phyloP scores from a whole-genome alignment of 2,113 vertebrate genomes.

The Halcyon malimbica region DNA sequence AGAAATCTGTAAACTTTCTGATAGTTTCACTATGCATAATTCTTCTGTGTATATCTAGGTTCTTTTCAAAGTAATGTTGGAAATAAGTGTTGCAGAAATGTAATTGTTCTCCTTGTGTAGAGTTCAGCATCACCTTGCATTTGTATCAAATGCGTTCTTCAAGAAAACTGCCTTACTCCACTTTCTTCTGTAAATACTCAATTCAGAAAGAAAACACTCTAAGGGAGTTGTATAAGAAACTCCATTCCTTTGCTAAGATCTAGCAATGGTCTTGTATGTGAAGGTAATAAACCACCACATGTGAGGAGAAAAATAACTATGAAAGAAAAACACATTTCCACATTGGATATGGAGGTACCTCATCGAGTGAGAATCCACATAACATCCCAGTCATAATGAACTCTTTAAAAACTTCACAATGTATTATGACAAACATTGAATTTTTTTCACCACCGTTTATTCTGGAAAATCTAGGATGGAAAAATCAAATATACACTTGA shows the following conservation, averaged over 20 bases:
- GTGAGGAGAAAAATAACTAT: not conserved
- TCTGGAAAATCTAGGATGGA: not conserved
- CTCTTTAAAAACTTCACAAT: not conserved
- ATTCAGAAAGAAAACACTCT: not conserved
- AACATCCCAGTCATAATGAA: not conserved
- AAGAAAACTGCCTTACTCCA: not conserved
- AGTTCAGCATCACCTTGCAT: not conserved
- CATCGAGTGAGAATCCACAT: not conserved
- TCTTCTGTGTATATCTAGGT: not conserved
- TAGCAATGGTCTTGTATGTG: not conserved
- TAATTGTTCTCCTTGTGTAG: not conserved
- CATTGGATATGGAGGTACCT: not conserved
- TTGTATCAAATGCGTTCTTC: not conserved
- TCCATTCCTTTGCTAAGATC: not conserved
- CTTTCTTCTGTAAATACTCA: not conserved
- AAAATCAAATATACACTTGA: not conserved
- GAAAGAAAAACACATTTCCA: not conserved
- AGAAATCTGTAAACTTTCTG: not conserved
- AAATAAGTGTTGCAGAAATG: not conserved
- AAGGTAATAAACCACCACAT: not conserved
- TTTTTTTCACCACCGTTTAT: not conserved
- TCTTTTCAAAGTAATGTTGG: not conserved
- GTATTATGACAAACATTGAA: not conserved
- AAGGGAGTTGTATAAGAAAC: not conserved
- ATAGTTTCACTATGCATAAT: not conserved